Evolutionary conservation across 2,113 vertebrate genomes (phyloP).

Genomic region (Oreochromis spilurus): DNA sequence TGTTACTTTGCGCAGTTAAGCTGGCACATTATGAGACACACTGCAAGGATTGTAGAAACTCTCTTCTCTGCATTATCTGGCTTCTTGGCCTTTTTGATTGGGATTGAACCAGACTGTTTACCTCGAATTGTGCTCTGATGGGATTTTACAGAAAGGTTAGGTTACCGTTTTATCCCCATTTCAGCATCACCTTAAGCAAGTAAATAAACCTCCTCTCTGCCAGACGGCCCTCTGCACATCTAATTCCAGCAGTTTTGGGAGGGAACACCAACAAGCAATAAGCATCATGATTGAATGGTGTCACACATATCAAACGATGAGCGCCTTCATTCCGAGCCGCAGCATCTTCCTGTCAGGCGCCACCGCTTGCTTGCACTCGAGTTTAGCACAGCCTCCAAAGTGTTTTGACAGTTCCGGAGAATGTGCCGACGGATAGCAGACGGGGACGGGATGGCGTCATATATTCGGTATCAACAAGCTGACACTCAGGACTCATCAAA

Average conservation of each 20-base stretch:
- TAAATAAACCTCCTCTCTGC: neutral
- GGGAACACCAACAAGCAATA: neutral
- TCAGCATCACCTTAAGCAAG: neutral
- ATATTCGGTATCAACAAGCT: conserved; percentile 9
- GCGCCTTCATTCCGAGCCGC: neutral
- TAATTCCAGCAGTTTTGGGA: neutral
- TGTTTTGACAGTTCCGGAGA: conserved; percentile 46
- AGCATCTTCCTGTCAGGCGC: neutral
- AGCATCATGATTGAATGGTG: neutral
- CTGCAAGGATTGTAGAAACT: neutral
- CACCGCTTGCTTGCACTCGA: neutral
- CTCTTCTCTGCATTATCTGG: neutral
- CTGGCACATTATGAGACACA: neutral
- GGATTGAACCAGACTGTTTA: neutral
- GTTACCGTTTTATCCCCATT: neutral
- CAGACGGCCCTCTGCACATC: neutral
- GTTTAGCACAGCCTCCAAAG: conserved; percentile 19
- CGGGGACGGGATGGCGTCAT: conserved; percentile 26
- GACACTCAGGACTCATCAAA: conserved; percentile 39
- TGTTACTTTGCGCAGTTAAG: neutral
- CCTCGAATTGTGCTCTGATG: neutral
- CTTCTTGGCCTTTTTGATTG: neutral
- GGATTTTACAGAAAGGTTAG: neutral
- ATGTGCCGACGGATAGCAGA: conserved; percentile 30
- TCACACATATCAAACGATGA: neutral